These are phyloP conservation scores for Brachyrhaphis roseni DNA, from an alignment of 2,797 vertebrate species.

Conservation along the genomic window DNA sequence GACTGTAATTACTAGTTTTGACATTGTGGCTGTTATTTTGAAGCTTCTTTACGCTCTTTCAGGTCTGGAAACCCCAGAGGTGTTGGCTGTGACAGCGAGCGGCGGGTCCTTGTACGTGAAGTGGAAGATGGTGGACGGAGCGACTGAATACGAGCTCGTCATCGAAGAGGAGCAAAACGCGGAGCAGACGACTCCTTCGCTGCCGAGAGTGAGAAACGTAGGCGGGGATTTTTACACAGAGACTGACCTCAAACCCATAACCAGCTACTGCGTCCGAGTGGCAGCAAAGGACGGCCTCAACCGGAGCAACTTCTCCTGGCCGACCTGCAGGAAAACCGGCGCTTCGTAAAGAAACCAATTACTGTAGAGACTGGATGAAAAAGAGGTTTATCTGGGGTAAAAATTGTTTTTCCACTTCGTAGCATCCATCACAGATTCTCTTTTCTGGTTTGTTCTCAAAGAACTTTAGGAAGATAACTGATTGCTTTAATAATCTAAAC, in stretches of 20 bases:
- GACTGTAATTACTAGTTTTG: not conserved
- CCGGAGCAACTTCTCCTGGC: conserved; percentile 66
- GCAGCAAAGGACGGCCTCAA: conserved; percentile 61
- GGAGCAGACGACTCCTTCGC: not conserved
- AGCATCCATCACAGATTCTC: conserved; percentile 31
- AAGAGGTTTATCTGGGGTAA: conserved; percentile 22
- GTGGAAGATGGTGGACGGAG: conserved; percentile 66
- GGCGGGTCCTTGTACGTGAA: conserved; percentile 60
- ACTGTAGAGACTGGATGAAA: conserved; percentile 44
- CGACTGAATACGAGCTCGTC: conserved; percentile 63
- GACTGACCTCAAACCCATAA: conserved; percentile 64
- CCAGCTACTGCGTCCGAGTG: conserved; percentile 72
- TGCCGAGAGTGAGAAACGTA: conserved; percentile 25
- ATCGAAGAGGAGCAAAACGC: conserved; percentile 47
- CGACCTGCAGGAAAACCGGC: conserved; percentile 60
- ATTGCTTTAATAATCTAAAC: conserved; percentile 42
- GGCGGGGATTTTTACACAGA: conserved; percentile 42
- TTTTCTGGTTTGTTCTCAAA: conserved; percentile 26
- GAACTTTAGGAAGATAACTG: conserved; percentile 29
- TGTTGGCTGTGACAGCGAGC: conserved; percentile 22
- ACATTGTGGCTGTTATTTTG: not conserved
- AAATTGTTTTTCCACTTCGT: conserved; percentile 30
- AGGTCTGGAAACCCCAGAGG: conserved; percentile 53
- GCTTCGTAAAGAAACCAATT: conserved; percentile 41
- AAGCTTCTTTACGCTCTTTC: conserved; percentile 1